Evolutionary conservation across 2,797 vertebrate genomes (phyloP).

Genomic region (Chrosomus eos): DNA sequence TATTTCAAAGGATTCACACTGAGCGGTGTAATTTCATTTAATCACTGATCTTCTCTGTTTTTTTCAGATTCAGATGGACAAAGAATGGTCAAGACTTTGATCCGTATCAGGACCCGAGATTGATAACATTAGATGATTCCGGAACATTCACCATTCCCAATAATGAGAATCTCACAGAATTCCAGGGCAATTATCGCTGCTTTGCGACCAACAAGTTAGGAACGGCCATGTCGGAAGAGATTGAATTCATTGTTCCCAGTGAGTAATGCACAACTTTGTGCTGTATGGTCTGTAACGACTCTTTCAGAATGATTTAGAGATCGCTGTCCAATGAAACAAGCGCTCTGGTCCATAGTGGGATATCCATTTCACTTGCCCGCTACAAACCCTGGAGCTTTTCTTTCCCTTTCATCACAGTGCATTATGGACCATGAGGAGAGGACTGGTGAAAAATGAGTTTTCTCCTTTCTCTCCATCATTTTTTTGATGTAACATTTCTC

Average conservation of each 20-base stretch:
- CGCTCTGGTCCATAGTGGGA: slow-evolving; percentile 60
- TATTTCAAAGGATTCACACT: slow-evolving; percentile 2
- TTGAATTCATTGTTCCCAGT: slow-evolving; percentile 93
- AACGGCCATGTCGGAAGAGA: slow-evolving; percentile 90
- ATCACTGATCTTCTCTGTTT: not conserved
- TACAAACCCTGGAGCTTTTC: slow-evolving; percentile 61
- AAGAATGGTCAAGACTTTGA: slow-evolving; percentile 89
- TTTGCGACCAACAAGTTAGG: slow-evolving; percentile 89
- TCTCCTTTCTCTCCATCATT: slow-evolving; percentile 65
- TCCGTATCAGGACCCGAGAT: slow-evolving; percentile 82
- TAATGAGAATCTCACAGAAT: slow-evolving; percentile 87
- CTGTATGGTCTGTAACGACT: slow-evolving; percentile 64
- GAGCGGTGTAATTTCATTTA: slow-evolving; percentile 14
- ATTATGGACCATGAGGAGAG: slow-evolving; percentile 38
- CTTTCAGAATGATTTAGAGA: slow-evolving; percentile 69
- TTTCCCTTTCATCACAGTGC: slow-evolving; percentile 33
- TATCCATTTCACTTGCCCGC: slow-evolving; percentile 64
- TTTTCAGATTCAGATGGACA: slow-evolving; percentile 89
- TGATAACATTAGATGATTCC: slow-evolving; percentile 81
- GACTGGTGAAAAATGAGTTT: slow-evolving; percentile 46
- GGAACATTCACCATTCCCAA: slow-evolving; percentile 94
- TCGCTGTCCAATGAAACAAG: slow-evolving; percentile 60
- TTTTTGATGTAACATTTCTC: slow-evolving; percentile 64
- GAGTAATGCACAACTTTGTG: slow-evolving; percentile 70
- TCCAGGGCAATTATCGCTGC: slow-evolving; percentile 93